Evolutionary conservation across 2,113 vertebrate genomes (phyloP), one percentile per base, ranked within the genome.

Genomic region (Glaucomys volans): DNA sequence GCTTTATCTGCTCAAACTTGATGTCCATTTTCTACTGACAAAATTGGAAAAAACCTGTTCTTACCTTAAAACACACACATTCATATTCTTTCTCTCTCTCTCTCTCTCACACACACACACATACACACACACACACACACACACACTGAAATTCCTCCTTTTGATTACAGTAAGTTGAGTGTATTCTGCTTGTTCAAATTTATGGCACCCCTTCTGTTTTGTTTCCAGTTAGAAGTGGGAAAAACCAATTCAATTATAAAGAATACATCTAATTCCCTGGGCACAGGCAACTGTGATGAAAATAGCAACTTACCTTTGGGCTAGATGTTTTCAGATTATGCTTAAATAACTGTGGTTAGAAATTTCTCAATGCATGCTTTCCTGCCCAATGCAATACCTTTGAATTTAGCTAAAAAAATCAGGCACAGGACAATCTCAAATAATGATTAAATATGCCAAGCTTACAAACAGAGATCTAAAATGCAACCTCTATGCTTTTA

Each of bases 1-100:
- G 96, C 96, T 92, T 0, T 97, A 96, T 93, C 96, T 98, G 96
- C 97, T 98, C 96, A 97, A 98, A 98, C 84, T 88, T 96, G 97
- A 97, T 96, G 96, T 97, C 84, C 96, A 95, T 97, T 98, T 98
- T 97, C 86, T 96, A 96, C 1, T 7, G 28, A 97, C 64, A 94
- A 92, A 95, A 80, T 97, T 97, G 50, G 40, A 76, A 90, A 83
- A 83, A 95, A 90, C 95, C 35, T 96, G 69, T 76, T 98, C 95
- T 97, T 94, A 94, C 82, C 97, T 98, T 98, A 94, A 96, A 97
- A 98, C 42, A 87, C 62, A 8, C 54, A 90, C 96, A 92, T 71
- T 37, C 77, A 47, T 54, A 7, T 7, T 3, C 30, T 3, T 69
- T 44, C 87, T 42, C 62, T 47, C 72, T 52, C 40, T 32, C 91